Percentiles rank a stretch among this genome's conserved stretches.
These are phyloP conservation scores for Mechanitis messenoides DNA, from an alignment of 2,888 invertebrate genomes.

Conservation along the genomic window DNA sequence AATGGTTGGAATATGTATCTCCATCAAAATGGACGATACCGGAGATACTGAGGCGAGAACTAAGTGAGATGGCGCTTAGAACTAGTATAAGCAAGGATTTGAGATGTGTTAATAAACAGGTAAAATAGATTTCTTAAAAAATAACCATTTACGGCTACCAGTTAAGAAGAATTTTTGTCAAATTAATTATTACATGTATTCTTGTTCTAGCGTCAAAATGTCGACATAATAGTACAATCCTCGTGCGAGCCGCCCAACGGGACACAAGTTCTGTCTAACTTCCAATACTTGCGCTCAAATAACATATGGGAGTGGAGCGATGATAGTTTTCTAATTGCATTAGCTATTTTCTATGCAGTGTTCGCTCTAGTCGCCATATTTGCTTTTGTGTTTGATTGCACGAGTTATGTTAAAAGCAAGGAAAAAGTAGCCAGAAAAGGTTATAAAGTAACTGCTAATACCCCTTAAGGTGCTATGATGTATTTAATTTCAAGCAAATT, in stretches of 20 bases:
- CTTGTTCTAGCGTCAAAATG: slow-evolving; percentile 83
- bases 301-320: slow-evolving; percentile 70
- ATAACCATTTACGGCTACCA: neutral
- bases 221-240: slow-evolving; percentile 90
- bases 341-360: slow-evolving; percentile 78
- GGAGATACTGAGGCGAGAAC: slow-evolving; percentile 80
- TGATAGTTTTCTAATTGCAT: slow-evolving; percentile 76
- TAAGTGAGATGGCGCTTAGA: slow-evolving; percentile 78
- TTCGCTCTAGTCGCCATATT: slow-evolving; percentile 78
- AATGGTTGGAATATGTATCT: slow-evolving; percentile 82
- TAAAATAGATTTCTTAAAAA: slow-evolving; percentile 41
- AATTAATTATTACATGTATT: neutral
- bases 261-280: slow-evolving; percentile 79
- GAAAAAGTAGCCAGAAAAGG: slow-evolving; percentile 68
- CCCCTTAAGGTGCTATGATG: slow-evolving; percentile 56
- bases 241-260: slow-evolving; percentile 89
- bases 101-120: slow-evolving; percentile 84
- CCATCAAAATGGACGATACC: slow-evolving; percentile 85
- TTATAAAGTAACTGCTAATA: slow-evolving; percentile 77
- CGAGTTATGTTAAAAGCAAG: slow-evolving; percentile 71
- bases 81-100: slow-evolving; percentile 67
- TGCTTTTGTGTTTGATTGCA: slow-evolving; percentile 78
- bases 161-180: no score
- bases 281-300: slow-evolving; percentile 55
- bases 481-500: slow-evolving; percentile 11